phyloP scores from a whole-genome alignment of 2,888 invertebrate species.

The Hyalella azteca region DNA sequence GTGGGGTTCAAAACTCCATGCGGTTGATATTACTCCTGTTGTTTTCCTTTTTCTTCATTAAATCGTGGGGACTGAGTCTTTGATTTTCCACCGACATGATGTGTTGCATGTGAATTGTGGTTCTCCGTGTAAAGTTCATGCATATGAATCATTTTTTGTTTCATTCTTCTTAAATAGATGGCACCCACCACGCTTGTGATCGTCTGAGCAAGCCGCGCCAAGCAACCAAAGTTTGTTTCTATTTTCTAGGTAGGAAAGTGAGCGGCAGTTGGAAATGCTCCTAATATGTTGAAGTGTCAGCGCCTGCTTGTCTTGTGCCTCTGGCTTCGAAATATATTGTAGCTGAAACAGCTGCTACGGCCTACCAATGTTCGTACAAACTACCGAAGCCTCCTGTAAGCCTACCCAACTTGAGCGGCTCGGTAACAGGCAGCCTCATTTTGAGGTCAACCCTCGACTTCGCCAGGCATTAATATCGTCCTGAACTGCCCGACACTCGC shows the following conservation, averaged over 20 bases:
- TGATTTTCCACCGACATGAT: too few relatives aligned
- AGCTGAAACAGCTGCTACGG: neutral
- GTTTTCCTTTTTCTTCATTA: too few relatives aligned
- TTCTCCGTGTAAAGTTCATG: too few relatives aligned
- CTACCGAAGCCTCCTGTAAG: neutral
- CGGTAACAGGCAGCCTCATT: slow-evolving; percentile 21
- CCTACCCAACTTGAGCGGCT: neutral
- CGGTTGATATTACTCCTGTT: too few relatives aligned
- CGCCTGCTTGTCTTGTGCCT: neutral
- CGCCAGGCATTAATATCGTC: slow-evolving; percentile 7
- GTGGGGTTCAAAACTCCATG: too few relatives aligned
- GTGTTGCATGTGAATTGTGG: too few relatives aligned
- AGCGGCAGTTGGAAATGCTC: neutral
- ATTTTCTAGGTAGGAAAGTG: neutral
- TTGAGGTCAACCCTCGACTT: neutral
- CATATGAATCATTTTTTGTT: too few relatives aligned
- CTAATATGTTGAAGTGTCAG: neutral
- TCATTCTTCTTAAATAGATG: too few relatives aligned
- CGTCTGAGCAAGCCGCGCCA: too few relatives aligned
- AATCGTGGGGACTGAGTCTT: too few relatives aligned
- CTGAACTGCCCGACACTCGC: neutral
- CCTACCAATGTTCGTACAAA: neutral
- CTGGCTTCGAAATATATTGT: neutral
- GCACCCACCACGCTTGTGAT: too few relatives aligned
- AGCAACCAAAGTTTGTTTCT: too few relatives aligned